A percentile compares a stretch with the other conserved stretches of the same genome.
phyloP scores from a whole-genome alignment of 1,140 invertebrate genomes.

The Drosophila yakuba region DNA sequence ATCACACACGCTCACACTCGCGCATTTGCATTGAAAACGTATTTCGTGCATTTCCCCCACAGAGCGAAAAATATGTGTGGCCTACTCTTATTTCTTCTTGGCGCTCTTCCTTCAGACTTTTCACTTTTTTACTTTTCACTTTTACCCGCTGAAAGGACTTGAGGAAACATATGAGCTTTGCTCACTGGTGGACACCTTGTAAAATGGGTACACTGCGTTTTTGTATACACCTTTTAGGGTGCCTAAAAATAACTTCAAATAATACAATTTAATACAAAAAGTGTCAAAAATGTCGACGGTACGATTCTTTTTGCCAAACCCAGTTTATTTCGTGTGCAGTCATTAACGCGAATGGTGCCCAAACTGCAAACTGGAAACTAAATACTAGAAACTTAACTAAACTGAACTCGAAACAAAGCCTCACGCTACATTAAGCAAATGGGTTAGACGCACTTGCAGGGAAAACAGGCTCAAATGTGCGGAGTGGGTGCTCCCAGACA shows the following conservation, averaged over 20 bases:
- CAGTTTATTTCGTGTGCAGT: constrained; percentile 59
- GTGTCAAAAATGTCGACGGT: background rate
- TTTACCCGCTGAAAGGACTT: constrained; percentile 11
- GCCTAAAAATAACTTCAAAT: too few relatives aligned
- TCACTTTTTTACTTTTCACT: constrained; percentile 1
- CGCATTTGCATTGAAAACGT: constrained; percentile 58
- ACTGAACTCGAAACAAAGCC: constrained; percentile 68
- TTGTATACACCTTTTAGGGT: background rate
- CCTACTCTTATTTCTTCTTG: constrained; percentile 19
- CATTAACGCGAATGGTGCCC: constrained; percentile 72
- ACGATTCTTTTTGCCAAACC: background rate
- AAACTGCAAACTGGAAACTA: constrained; percentile 52
- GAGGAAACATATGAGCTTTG: constrained; percentile 2
- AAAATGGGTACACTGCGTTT: background rate
- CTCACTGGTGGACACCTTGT: background rate
- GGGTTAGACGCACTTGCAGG: constrained; percentile 48
- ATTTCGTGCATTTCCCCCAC: constrained; percentile 60
- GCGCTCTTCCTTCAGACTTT: constrained; percentile 6
- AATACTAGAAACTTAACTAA: constrained; percentile 65
- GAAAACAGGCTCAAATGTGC: constrained; percentile 40
- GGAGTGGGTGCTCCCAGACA: constrained; percentile 35
- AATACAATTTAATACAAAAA: too few relatives aligned
- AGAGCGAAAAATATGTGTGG: constrained; percentile 36
- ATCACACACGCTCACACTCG: constrained; percentile 27
- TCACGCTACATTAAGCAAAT: constrained; percentile 79